These are phyloP conservation scores for Bimastos eiseni DNA, from an alignment of 2,888 invertebrate species.

Conservation along the genomic window DNA sequence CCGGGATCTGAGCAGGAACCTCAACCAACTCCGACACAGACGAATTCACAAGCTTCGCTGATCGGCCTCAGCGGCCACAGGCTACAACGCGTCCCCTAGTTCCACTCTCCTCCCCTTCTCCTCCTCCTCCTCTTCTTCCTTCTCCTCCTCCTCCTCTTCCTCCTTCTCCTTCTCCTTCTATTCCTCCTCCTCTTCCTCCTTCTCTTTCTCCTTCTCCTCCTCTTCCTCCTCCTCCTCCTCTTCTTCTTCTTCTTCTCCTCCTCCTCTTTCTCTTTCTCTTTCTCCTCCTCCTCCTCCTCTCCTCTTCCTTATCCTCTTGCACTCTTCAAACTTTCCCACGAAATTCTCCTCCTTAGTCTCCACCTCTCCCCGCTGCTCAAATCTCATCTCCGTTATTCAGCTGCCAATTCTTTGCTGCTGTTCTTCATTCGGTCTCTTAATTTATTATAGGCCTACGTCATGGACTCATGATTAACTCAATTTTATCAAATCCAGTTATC, in stretches of 20 bases:
- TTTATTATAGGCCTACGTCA: too few species aligned
- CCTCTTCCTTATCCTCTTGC: not conserved
- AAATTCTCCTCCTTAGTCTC: not conserved
- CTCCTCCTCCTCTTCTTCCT: not conserved
- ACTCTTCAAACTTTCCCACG: not conserved
- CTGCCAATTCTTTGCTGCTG: too few species aligned
- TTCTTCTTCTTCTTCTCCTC: conserved; percentile 16
- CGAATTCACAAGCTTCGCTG: not conserved
- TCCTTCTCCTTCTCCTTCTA: not conserved
- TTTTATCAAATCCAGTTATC: too few species aligned
- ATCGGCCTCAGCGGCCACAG: not conserved
- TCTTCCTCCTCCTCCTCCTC: not conserved
- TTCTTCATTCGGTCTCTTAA: too few species aligned
- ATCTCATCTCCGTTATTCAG: not conserved
- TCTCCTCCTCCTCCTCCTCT: not conserved
- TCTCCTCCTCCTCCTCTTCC: not conserved
- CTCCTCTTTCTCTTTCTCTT: not conserved
- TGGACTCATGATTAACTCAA: too few species aligned
- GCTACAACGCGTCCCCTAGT: not conserved
- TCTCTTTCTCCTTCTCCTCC: not conserved
- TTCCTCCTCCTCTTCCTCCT: not conserved
- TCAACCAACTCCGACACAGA: not conserved
- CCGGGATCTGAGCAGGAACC: not conserved
- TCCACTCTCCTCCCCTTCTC: not conserved
- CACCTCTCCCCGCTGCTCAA: not conserved